phyloP scores from a whole-genome alignment of 2,888 invertebrate genomes.

The Agrypnus murinus region DNA sequence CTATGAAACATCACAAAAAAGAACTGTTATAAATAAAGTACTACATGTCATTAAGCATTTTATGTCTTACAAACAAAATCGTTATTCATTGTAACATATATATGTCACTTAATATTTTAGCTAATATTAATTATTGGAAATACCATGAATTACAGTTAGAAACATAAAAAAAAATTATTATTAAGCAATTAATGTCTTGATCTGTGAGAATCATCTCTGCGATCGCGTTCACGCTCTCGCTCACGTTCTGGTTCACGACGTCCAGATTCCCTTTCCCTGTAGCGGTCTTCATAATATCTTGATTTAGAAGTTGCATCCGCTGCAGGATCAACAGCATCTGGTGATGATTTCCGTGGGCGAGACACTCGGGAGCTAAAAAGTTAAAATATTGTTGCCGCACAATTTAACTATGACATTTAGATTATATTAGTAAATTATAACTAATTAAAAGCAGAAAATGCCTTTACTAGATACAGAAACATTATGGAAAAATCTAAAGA shows the following conservation, averaged over 20 bases:
- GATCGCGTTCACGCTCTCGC: constrained; percentile 78
- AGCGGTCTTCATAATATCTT: constrained; percentile 91
- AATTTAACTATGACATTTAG: too few relatives aligned
- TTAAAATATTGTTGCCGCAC: background rate
- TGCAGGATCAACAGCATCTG: constrained; percentile 73
- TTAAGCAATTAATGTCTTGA: constrained; percentile 76
- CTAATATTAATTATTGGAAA: constrained; percentile 14
- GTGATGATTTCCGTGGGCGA: constrained; percentile 77
- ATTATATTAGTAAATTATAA: too few relatives aligned
- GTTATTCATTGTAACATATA: constrained; percentile 6
- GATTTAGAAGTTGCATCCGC: constrained; percentile 73
- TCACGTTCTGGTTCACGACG: constrained; percentile 77
- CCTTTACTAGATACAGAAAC: too few relatives aligned
- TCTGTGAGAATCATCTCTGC: constrained; percentile 81
- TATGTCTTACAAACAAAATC: constrained; percentile 3
- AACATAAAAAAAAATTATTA: constrained; percentile 17
- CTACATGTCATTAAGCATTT: constrained; percentile 20
- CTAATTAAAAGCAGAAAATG: too few relatives aligned
- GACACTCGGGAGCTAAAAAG: constrained; percentile 60
- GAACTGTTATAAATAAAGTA: constrained; percentile 5
- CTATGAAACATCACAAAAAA: background rate
- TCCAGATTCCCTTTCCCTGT: constrained; percentile 79
- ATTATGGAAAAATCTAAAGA: too few relatives aligned
- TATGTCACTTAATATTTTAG: background rate
- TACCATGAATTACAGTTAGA: constrained; percentile 6